Conservation (phyloP, 35 echinoderm and acorn worm genomes). For the Heliocidaris tuberculata region DNA sequence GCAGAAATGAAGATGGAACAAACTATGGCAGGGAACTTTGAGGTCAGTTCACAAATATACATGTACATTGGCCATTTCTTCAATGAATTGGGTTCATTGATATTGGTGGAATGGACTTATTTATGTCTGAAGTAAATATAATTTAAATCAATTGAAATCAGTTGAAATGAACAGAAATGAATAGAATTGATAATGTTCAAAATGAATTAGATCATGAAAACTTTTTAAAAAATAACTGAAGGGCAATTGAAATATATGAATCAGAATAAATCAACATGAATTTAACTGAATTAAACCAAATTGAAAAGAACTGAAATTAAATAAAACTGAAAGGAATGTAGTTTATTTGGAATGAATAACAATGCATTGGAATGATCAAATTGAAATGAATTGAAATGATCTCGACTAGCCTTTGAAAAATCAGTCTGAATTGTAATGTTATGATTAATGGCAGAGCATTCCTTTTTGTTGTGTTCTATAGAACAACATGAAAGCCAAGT, state of each 20-base stretch:
- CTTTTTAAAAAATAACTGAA: too few species aligned
- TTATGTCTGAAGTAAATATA: neutral
- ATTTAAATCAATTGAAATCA: too few species aligned
- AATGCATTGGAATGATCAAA: too few species aligned
- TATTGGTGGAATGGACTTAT: neutral
- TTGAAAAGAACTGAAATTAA: too few species aligned
- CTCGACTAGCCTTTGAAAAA: neutral
- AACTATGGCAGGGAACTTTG: constrained; percentile 75
- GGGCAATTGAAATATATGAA: too few species aligned
- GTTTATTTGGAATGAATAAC: too few species aligned
- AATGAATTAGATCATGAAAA: neutral
- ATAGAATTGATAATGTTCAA: neutral
- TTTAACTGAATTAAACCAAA: too few species aligned
- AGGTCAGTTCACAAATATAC: constrained; percentile 56
- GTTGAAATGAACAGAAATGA: neutral
- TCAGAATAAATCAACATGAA: too few species aligned
- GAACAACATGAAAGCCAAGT: constrained; percentile 85
- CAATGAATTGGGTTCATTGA: neutral
- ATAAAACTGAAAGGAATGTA: too few species aligned
- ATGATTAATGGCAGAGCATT: neutral
- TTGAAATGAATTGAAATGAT: too few species aligned
- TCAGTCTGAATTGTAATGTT: neutral
- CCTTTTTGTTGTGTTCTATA: constrained; percentile 27
- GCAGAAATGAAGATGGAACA: constrained; percentile 43
- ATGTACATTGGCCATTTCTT: neutral